phyloP scores from a whole-genome alignment of 2,797 vertebrate species.

The Paramormyrops hopkinsi region DNA sequence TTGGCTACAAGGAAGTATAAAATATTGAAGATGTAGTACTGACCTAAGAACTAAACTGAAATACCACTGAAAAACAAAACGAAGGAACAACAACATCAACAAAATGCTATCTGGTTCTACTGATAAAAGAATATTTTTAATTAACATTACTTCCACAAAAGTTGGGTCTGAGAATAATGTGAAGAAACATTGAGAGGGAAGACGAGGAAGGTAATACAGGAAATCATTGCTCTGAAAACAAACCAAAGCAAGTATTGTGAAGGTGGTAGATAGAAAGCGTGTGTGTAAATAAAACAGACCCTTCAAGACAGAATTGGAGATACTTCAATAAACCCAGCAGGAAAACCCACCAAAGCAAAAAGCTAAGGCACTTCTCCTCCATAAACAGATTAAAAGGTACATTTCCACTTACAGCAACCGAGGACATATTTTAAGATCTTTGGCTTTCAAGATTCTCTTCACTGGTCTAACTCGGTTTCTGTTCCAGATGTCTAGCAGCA shows the following conservation, averaged over 20 bases:
- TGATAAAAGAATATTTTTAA: not conserved
- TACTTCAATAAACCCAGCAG: not conserved
- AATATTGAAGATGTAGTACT: not conserved
- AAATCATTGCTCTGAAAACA: not conserved
- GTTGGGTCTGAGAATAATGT: not conserved
- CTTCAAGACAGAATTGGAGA: not conserved
- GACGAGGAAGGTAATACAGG: not conserved
- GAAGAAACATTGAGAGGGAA: not conserved
- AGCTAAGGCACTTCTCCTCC: not conserved
- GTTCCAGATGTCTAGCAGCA: slow-evolving; percentile 26
- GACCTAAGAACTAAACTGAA: not conserved
- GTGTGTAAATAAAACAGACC: not conserved
- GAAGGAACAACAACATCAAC: not conserved
- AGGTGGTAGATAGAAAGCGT: not conserved
- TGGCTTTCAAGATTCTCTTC: slow-evolving; percentile 13
- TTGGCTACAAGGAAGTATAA: not conserved
- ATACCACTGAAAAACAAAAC: not conserved
- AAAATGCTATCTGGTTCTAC: not conserved
- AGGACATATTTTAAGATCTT: slow-evolving; percentile 34
- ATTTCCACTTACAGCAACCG: slow-evolving; percentile 33
- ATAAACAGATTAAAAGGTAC: not conserved
- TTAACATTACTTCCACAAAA: not conserved
- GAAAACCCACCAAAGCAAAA: not conserved
- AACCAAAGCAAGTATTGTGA: not conserved
- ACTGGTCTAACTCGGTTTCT: slow-evolving; percentile 13